A percentile compares a stretch with the other conserved stretches of the same genome.
These are phyloP conservation scores for Drosophila equinoxialis DNA, from an alignment of 1,140 invertebrate species.

Conservation along the genomic window DNA sequence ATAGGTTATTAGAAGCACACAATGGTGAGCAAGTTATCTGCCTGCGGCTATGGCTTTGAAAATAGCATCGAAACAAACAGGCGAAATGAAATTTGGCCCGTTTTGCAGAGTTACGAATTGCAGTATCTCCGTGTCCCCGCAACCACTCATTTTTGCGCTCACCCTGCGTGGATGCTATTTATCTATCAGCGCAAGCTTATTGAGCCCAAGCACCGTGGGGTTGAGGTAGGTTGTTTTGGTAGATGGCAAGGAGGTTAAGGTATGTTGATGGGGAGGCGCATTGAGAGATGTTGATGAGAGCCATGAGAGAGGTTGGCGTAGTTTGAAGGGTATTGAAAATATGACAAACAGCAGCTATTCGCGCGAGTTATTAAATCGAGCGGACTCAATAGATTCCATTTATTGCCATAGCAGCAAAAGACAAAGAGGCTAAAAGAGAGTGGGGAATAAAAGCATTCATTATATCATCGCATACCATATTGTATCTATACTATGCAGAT, in stretches of 20 bases:
- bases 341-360: constrained; percentile 70
- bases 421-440: not conserved
- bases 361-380: constrained; percentile 73
- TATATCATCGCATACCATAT: not conserved
- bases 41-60: not conserved
- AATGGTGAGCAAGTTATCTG: no score
- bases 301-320: not conserved
- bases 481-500: not conserved
- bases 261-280: not conserved
- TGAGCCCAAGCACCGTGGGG: constrained; percentile 13
- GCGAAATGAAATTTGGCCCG: constrained; percentile 32
- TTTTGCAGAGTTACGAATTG: constrained; percentile 49
- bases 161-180: constrained; percentile 38
- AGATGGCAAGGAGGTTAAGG: not conserved
- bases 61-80: not conserved
- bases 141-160: not conserved
- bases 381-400: constrained; percentile 77
- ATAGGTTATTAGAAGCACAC: no score
- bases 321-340: constrained; percentile 53
- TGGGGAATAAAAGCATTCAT: not conserved
- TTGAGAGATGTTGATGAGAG: not conserved
- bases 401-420: constrained; percentile 51
- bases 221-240: not conserved
- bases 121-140: constrained; percentile 2
- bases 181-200: constrained; percentile 47